Percentiles rank a stretch among this genome's conserved stretches.
These are phyloP conservation scores for Drosophila guanche DNA, from an alignment of 1,140 invertebrate genomes.

Conservation along the genomic window DNA sequence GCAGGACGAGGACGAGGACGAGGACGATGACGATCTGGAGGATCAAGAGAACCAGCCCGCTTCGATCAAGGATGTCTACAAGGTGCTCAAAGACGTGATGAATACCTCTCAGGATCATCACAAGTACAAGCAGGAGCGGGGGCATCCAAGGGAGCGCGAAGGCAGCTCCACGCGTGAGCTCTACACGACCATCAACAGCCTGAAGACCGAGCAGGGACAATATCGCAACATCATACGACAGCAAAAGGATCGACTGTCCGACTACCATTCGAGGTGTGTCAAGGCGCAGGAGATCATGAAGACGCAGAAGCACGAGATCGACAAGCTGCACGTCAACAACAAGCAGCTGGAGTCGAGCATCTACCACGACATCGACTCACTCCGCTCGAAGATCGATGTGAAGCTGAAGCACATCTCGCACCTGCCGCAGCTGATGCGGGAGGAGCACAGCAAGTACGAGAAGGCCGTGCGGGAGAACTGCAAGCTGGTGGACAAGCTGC, in stretches of 20 bases:
- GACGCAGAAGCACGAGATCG: slow-evolving; percentile 74
- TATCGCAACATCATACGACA: slow-evolving; percentile 61
- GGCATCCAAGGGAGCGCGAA: background rate
- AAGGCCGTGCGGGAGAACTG: slow-evolving; percentile 70
- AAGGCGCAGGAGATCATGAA: slow-evolving; percentile 80
- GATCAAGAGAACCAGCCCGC: slow-evolving; percentile 38
- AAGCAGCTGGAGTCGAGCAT: slow-evolving; percentile 73
- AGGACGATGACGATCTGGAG: slow-evolving; percentile 8
- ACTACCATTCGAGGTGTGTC: slow-evolving; percentile 69
- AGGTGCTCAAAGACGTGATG: slow-evolving; percentile 66
- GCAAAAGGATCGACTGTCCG: slow-evolving; percentile 67
- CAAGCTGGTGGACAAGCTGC: slow-evolving; percentile 65
- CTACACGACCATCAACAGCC: slow-evolving; percentile 58
- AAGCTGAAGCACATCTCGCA: slow-evolving; percentile 68
- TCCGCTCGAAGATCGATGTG: slow-evolving; percentile 68
- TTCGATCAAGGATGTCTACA: slow-evolving; percentile 56
- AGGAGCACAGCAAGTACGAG: slow-evolving; percentile 68
- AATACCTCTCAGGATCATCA: slow-evolving; percentile 51
- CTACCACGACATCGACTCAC: slow-evolving; percentile 53
- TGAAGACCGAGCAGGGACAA: slow-evolving; percentile 66
- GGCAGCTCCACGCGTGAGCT: slow-evolving; percentile 37
- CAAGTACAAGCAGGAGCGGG: slow-evolving; percentile 23
- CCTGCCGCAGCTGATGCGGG: slow-evolving; percentile 64
- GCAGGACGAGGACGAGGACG: background rate
- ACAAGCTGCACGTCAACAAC: slow-evolving; percentile 73